These are phyloP conservation scores for Chrysolina oricalcia DNA, from an alignment of 2,888 invertebrate genomes.

Conservation along the genomic window DNA sequence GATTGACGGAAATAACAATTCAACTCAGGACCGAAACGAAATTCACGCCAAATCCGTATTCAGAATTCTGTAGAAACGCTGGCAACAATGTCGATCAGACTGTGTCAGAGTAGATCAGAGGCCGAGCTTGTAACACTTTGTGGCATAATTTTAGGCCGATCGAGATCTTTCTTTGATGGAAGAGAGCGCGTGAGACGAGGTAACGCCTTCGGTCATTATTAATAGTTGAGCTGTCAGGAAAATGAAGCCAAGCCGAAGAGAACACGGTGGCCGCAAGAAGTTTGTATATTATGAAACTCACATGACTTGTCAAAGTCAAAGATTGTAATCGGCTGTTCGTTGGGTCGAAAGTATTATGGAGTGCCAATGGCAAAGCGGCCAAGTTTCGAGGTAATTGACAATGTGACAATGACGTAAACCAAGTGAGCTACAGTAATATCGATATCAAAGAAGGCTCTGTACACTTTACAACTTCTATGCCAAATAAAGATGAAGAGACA, in stretches of 20 bases:
- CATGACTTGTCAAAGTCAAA: constrained; percentile 44
- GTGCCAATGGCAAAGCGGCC: neutral
- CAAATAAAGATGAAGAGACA: too few relatives aligned
- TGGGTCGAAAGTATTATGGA: neutral
- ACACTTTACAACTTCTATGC: too few relatives aligned
- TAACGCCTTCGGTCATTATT: constrained; percentile 54
- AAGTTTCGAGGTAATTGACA: neutral
- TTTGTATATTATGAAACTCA: constrained; percentile 34
- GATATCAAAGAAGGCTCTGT: too few relatives aligned
- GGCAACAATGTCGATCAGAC: constrained; percentile 13
- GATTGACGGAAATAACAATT: too few relatives aligned
- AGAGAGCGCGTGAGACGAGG: constrained; percentile 35
- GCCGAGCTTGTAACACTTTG: constrained; percentile 44
- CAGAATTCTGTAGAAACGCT: neutral
- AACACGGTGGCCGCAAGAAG: constrained; percentile 43
- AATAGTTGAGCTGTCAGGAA: constrained; percentile 54
- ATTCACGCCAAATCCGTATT: neutral
- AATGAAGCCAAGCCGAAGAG: constrained; percentile 46
- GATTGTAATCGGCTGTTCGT: constrained; percentile 36
- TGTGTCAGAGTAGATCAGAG: constrained; percentile 23
- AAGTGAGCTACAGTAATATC: too few relatives aligned
- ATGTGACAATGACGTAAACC: too few relatives aligned
- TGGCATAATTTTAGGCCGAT: constrained; percentile 49
- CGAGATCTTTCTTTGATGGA: constrained; percentile 50
- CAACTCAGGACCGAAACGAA: neutral